A percentile compares a stretch with the other conserved stretches of the same genome.
Evolutionary conservation across 2,113 vertebrate genomes (phyloP).

Genomic region (Myocastor coypus): DNA sequence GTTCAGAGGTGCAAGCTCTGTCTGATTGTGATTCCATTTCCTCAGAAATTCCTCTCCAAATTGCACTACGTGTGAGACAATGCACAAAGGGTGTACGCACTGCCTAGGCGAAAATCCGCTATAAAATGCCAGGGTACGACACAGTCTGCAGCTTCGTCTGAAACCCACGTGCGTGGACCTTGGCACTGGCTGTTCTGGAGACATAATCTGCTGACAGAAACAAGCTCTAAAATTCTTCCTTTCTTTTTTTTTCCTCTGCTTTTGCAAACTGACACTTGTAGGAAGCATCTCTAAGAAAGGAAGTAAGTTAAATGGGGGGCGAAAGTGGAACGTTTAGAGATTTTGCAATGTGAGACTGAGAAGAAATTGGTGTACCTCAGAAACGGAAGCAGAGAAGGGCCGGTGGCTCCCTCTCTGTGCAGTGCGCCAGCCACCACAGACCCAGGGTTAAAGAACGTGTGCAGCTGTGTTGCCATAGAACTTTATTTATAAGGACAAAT

Average conservation of each 20-base stretch:
- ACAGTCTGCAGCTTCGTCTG: background rate
- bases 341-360: constrained; percentile 13
- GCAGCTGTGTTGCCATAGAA: background rate
- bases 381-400: background rate
- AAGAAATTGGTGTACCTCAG: background rate
- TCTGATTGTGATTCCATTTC: constrained; percentile 14
- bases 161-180: constrained; percentile 8
- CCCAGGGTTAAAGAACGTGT: background rate
- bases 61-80: constrained; percentile 61
- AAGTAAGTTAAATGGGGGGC: background rate
- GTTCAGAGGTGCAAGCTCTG: constrained; percentile 20
- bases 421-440: background rate
- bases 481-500: background rate
- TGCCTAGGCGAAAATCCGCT: constrained; percentile 28
- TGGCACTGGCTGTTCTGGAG: background rate
- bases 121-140: constrained; percentile 14
- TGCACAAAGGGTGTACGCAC: constrained; percentile 25
- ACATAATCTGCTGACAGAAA: constrained; percentile 16
- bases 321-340: background rate
- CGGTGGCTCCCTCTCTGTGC: fast-evolving
- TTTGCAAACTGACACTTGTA: background rate
- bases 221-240: background rate
- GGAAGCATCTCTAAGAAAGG: background rate
- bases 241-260: background rate
- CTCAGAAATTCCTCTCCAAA: constrained; percentile 34